Evolutionary conservation across 2,888 invertebrate genomes (phyloP).

Genomic region (Lithophane semibrunnea): DNA sequence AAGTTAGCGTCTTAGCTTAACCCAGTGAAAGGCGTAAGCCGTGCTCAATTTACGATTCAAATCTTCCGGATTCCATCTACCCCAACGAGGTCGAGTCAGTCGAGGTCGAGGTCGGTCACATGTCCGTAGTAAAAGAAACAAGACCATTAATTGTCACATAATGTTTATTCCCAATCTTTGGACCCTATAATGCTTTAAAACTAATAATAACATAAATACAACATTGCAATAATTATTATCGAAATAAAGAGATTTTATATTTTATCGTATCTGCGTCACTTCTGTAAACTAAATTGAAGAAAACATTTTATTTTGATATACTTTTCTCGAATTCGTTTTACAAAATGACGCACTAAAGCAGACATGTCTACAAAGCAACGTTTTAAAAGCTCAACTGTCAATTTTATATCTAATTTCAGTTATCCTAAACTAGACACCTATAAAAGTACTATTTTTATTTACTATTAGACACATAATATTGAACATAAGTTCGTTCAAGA

Average conservation of each 20-base stretch:
- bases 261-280: constrained; percentile 69
- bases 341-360: constrained; percentile 78
- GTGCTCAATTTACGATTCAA: neutral
- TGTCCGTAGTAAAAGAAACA: constrained; percentile 78
- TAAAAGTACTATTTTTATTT: constrained; percentile 77
- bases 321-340: constrained; percentile 75
- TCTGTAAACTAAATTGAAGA: constrained; percentile 76
- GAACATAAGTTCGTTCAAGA: constrained; percentile 60
- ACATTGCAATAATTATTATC: constrained; percentile 87
- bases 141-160: constrained; percentile 89
- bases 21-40: neutral
- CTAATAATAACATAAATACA: constrained; percentile 90
- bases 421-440: constrained; percentile 84
- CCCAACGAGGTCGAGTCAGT: constrained; percentile 8
- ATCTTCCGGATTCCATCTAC: neutral
- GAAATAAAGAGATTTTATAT: constrained; percentile 79
- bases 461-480: constrained; percentile 76
- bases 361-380: constrained; percentile 84
- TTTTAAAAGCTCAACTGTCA: constrained; percentile 83
- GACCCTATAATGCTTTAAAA: constrained; percentile 94
- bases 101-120: constrained; percentile 23
- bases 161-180: constrained; percentile 94
- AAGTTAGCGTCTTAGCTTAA: constrained; percentile 21
- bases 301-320: constrained; percentile 46
- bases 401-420: constrained; percentile 81